Evolutionary conservation across 2,797 vertebrate species (phyloP).

Genomic region (Adrianichthys oophorus): DNA sequence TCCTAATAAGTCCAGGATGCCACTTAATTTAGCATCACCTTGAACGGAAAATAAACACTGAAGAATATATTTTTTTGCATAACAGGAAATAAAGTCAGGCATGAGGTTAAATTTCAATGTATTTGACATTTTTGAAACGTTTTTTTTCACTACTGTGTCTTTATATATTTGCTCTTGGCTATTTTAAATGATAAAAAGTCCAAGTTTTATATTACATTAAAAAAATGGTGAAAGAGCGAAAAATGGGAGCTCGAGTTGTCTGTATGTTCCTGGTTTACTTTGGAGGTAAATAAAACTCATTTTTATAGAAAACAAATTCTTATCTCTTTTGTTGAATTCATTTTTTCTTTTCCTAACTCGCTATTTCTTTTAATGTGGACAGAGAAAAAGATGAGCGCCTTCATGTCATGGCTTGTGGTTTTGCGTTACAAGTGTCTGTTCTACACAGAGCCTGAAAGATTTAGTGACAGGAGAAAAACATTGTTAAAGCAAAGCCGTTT

Average conservation of each 20-base stretch:
- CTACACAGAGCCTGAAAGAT: constrained; percentile 70
- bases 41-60: too few species aligned
- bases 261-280: constrained; percentile 29
- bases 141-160: too few species aligned
- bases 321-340: too few species aligned
- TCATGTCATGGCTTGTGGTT: constrained; percentile 72
- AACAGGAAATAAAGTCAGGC: too few species aligned
- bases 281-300: constrained; percentile 39
- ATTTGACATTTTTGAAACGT: too few species aligned
- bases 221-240: constrained; percentile 13
- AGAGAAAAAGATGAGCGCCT: constrained; percentile 59
- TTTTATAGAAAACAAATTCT: constrained; percentile 20
- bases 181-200: too few species aligned
- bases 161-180: too few species aligned
- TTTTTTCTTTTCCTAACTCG: constrained; percentile 54
- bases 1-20: too few species aligned
- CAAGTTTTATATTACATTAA: too few species aligned
- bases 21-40: too few species aligned
- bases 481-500: constrained; percentile 80
- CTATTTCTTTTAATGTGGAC: constrained; percentile 72
- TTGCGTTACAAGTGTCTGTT: constrained; percentile 67
- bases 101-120: too few species aligned
- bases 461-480: constrained; percentile 77
- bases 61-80: too few species aligned
- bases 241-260: constrained; percentile 7